Conservation (phyloP, 2,113 vertebrate species). For the Ariopsis seemanni region DNA sequence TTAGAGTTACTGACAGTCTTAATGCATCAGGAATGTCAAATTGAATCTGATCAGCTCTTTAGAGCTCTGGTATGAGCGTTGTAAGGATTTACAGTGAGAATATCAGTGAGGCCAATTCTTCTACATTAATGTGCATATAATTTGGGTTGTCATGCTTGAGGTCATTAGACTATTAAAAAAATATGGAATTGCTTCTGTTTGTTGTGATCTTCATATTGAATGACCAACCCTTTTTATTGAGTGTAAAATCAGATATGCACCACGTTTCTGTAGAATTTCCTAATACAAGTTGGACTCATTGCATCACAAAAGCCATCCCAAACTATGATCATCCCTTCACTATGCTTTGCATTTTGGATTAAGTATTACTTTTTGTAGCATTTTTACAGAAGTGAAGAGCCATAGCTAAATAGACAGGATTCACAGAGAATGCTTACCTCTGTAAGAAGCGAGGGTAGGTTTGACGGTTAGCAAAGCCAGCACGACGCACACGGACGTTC, state of each 20-base stretch:
- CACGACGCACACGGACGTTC: constrained; percentile 90
- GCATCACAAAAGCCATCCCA: not conserved
- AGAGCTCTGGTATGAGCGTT: not conserved
- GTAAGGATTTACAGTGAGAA: not conserved
- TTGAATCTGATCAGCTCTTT: constrained; percentile 20
- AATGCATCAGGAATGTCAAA: constrained; percentile 19
- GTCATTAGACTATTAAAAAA: not conserved
- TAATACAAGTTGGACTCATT: not conserved
- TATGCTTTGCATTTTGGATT: not conserved
- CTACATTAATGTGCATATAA: not conserved
- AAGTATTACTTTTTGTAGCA: not conserved
- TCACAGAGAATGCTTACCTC: constrained; percentile 71
- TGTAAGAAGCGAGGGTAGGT: constrained; percentile 91
- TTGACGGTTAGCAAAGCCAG: constrained; percentile 95
- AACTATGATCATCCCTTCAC: not conserved
- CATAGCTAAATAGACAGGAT: not conserved
- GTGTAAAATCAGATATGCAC: not conserved
- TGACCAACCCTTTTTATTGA: not conserved
- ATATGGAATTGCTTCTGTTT: not conserved
- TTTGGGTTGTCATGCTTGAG: not conserved
- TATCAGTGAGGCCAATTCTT: not conserved
- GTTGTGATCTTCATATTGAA: not conserved
- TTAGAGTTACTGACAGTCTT: constrained; percentile 8
- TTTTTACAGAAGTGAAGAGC: not conserved
- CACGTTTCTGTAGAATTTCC: not conserved